Percentiles rank a stretch among this genome's conserved stretches.
These are phyloP conservation scores for Clarias pachynema DNA, from an alignment of 2,797 vertebrate genomes.

Conservation along the genomic window DNA sequence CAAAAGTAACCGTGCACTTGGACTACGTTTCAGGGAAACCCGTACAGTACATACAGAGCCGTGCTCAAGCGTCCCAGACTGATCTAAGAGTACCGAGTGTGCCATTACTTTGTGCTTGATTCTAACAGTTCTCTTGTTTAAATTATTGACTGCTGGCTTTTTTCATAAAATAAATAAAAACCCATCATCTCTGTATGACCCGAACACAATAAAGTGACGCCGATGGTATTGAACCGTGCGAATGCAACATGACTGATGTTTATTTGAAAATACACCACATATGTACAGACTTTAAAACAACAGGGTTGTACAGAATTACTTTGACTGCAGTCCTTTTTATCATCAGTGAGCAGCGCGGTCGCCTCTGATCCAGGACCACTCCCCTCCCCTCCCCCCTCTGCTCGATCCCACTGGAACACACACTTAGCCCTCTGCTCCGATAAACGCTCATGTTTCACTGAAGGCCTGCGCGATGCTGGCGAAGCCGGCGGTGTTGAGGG, in stretches of 20 bases:
- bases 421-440: background rate
- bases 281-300: slow-evolving; percentile 13
- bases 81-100: background rate
- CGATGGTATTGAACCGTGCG: slow-evolving; percentile 14
- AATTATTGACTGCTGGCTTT: slow-evolving; percentile 85
- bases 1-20: background rate
- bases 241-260: slow-evolving; percentile 29
- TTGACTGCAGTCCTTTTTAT: background rate
- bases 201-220: slow-evolving; percentile 62
- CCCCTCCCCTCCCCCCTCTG: too few species aligned
- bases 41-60: background rate
- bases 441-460: slow-evolving; percentile 68
- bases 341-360: background rate
- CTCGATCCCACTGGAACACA: too few species aligned
- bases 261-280: slow-evolving; percentile 49
- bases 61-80: background rate
- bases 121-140: slow-evolving; percentile 62
- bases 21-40: background rate
- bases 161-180: slow-evolving; percentile 68
- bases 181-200: slow-evolving; percentile 19
- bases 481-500: slow-evolving; percentile 83
- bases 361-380: too few species aligned
- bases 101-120: background rate
- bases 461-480: slow-evolving; percentile 83
- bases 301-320: background rate